phyloP scores from a whole-genome alignment of 2,113 vertebrate species.

The Gobio gobio region DNA sequence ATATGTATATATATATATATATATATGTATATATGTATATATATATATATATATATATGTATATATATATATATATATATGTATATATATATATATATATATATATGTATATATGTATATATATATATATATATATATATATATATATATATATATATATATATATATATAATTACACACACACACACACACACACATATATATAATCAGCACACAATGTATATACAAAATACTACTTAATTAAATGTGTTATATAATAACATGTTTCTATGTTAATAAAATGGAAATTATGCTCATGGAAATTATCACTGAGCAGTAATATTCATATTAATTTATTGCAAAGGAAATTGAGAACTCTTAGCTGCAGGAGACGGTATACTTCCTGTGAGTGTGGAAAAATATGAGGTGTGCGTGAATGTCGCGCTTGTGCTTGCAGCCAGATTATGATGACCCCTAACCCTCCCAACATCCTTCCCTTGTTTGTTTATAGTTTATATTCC shows the following conservation, averaged over 20 bases:
- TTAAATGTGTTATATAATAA: background rate
- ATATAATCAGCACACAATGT: no score
- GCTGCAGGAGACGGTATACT: background rate
- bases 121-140: no score
- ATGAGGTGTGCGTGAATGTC: conserved; percentile 42
- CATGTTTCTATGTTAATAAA: conserved; percentile 7
- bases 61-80: no score
- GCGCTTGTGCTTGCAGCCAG: conserved; percentile 32
- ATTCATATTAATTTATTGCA: background rate
- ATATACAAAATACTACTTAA: no score
- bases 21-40: no score
- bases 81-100: no score
- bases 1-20: no score
- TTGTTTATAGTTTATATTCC: conserved; percentile 68
- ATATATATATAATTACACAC: no score
- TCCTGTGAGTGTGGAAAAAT: conserved; percentile 57
- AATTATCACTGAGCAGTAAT: background rate
- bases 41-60: no score
- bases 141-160: no score
- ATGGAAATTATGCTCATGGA: background rate
- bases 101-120: no score
- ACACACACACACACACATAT: no score
- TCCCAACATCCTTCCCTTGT: conserved; percentile 74
- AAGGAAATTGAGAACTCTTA: background rate
- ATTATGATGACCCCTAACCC: conserved; percentile 48